phyloP scores from a whole-genome alignment of 2,888 invertebrate genomes.

The Sepiola atlantica region DNA sequence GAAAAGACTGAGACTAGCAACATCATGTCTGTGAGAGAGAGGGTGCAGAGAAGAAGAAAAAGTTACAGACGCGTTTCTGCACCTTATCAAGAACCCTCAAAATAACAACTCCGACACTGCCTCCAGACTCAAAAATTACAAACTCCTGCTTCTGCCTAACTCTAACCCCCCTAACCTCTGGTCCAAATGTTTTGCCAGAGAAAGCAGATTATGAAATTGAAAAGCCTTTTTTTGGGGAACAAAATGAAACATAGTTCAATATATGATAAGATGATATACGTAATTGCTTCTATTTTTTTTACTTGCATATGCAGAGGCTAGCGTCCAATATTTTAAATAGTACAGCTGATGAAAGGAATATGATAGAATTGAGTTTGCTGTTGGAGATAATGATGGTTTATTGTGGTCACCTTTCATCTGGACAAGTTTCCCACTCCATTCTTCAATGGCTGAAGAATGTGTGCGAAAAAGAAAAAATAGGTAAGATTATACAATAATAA shows the following conservation, averaged over 20 bases:
- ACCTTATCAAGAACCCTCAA: no score
- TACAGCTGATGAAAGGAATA: constrained; percentile 62
- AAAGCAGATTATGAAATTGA: no score
- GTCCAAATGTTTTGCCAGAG: not conserved
- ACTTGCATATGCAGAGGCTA: constrained; percentile 60
- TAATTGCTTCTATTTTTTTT: not conserved
- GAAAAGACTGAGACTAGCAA: no score
- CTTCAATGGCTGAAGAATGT: constrained; percentile 61
- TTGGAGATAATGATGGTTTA: constrained; percentile 63
- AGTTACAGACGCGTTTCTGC: no score
- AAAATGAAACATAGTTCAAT: no score
- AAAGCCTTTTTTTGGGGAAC: no score
- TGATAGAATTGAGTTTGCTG: constrained; percentile 65
- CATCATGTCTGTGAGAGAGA: no score
- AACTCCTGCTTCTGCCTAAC: not conserved
- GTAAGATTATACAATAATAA: constrained; percentile 52
- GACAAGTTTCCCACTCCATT: constrained; percentile 61
- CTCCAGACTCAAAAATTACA: no score
- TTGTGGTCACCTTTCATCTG: constrained; percentile 57
- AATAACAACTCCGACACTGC: no score
- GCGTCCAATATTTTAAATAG: constrained; percentile 64
- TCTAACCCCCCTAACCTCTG: not conserved
- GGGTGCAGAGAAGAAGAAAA: no score
- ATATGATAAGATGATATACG: no score
- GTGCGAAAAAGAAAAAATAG: constrained; percentile 52